Evolutionary conservation across 2,888 invertebrate species (phyloP).

Genomic region (Dasysyrphus albostriatus): DNA sequence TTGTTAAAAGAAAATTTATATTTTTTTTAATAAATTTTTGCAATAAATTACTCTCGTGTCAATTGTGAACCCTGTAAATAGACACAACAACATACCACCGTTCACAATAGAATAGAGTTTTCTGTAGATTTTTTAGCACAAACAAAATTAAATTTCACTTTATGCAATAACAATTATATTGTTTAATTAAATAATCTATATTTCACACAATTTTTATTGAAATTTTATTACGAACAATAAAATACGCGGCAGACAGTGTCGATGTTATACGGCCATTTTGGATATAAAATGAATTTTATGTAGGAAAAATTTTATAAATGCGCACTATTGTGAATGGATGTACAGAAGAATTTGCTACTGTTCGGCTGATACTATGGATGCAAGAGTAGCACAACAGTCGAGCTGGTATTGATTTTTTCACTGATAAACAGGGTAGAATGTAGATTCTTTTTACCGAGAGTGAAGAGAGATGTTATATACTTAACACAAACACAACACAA

Average conservation of each 20-base stretch:
- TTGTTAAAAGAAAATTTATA: slow-evolving; percentile 42
- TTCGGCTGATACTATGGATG: background rate
- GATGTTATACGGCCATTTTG: slow-evolving; percentile 74
- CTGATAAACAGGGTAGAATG: background rate
- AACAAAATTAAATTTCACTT: slow-evolving; percentile 61
- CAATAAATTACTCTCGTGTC: slow-evolving; percentile 56
- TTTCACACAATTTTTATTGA: slow-evolving; percentile 25
- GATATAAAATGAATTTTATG: slow-evolving; percentile 65
- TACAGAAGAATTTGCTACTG: slow-evolving; percentile 29
- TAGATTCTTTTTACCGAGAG: background rate
- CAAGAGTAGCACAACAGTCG: slow-evolving; percentile 22
- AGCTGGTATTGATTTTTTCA: slow-evolving; percentile 49
- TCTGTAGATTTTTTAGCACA: slow-evolving; percentile 33
- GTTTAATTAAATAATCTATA: slow-evolving; percentile 5
- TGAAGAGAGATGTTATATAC: background rate
- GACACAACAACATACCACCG: slow-evolving; percentile 70
- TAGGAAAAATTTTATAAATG: slow-evolving; percentile 54
- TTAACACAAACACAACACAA: background rate
- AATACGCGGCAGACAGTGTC: slow-evolving; percentile 38
- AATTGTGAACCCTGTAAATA: slow-evolving; percentile 75
- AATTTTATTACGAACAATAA: slow-evolving; percentile 18
- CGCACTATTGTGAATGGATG: slow-evolving; percentile 76
- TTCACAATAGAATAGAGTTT: slow-evolving; percentile 70
- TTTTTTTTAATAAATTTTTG: slow-evolving; percentile 33
- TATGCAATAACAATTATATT: slow-evolving; percentile 19